Evolutionary conservation across 2,113 vertebrate genomes (phyloP).

Genomic region (Scomber japonicus): DNA sequence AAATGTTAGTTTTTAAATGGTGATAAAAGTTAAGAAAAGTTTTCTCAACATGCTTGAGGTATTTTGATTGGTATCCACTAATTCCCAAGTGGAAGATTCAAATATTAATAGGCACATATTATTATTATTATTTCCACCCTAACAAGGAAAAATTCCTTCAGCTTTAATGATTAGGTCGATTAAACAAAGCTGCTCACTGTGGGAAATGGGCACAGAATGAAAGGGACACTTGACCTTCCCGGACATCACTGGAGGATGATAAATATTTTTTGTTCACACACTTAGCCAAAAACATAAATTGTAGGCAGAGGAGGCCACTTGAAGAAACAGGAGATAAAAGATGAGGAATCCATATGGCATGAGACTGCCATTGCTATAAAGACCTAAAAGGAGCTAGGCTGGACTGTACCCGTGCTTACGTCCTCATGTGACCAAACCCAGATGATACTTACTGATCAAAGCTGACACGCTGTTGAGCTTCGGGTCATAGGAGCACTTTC

Average conservation of each 20-base stretch:
- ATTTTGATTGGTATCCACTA: conserved; percentile 41
- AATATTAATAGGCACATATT: conserved; percentile 32
- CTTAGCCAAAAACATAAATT: conserved; percentile 36
- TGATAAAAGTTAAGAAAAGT: background rate
- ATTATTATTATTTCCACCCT: conserved; percentile 9
- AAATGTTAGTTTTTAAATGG: background rate
- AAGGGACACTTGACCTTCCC: conserved; percentile 39
- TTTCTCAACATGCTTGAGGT: background rate
- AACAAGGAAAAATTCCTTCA: conserved; percentile 35
- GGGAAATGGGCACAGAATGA: conserved; percentile 46
- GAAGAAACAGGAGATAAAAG: conserved; percentile 38
- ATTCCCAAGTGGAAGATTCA: conserved; percentile 35
- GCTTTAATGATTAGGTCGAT: conserved; percentile 54
- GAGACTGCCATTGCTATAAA: conserved; percentile 11
- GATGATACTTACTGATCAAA: conserved; percentile 94
- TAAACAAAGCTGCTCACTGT: conserved; percentile 34
- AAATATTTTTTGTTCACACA: conserved; percentile 35
- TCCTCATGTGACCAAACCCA: conserved; percentile 11
- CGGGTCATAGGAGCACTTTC: conserved; percentile 98
- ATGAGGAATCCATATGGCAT: conserved; percentile 35
- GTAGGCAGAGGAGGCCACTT: background rate
- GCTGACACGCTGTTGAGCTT: conserved; percentile 97
- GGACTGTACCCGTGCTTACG: background rate
- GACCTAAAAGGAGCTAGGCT: conserved; percentile 11
- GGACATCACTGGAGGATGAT: conserved; percentile 18